Percentiles rank a stretch among this genome's conserved stretches.
These are phyloP conservation scores for Platycnemis pennipes DNA, from an alignment of 2,888 invertebrate genomes.

Conservation along the genomic window DNA sequence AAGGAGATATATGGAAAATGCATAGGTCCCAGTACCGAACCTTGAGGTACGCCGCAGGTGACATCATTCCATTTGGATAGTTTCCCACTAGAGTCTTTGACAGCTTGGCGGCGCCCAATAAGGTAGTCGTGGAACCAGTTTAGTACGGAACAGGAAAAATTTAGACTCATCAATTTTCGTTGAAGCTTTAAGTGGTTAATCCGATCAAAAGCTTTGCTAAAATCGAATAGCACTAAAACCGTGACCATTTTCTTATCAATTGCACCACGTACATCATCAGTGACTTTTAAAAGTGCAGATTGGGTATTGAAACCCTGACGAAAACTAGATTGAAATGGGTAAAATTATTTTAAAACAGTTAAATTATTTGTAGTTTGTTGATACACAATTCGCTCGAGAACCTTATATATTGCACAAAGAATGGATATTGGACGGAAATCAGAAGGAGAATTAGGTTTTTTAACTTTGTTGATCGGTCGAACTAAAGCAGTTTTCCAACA, in stretches of 20 bases:
- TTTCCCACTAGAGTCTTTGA: not conserved
- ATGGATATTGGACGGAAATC: too few species aligned
- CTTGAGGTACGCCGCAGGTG: not conserved
- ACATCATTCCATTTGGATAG: not conserved
- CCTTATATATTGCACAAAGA: too few species aligned
- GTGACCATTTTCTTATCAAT: not conserved
- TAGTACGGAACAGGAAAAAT: not conserved
- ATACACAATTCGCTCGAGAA: too few species aligned
- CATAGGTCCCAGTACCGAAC: not conserved
- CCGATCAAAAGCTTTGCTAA: not conserved
- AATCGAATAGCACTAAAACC: not conserved
- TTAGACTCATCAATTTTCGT: not conserved
- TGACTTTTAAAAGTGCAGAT: not conserved
- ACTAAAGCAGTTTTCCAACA: too few species aligned
- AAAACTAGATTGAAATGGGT: not conserved
- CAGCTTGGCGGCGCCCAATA: not conserved
- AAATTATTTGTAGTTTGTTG: not conserved
- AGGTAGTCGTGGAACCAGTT: not conserved
- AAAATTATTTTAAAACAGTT: not conserved
- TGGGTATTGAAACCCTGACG: not conserved
- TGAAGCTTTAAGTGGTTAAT: not conserved
- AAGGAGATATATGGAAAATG: too few species aligned
- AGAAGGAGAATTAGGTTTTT: too few species aligned
- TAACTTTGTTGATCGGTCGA: too few species aligned
- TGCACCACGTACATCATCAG: not conserved